Evolutionary conservation across 1,140 invertebrate genomes (phyloP).

Genomic region (Hylaeus volcanicus): DNA sequence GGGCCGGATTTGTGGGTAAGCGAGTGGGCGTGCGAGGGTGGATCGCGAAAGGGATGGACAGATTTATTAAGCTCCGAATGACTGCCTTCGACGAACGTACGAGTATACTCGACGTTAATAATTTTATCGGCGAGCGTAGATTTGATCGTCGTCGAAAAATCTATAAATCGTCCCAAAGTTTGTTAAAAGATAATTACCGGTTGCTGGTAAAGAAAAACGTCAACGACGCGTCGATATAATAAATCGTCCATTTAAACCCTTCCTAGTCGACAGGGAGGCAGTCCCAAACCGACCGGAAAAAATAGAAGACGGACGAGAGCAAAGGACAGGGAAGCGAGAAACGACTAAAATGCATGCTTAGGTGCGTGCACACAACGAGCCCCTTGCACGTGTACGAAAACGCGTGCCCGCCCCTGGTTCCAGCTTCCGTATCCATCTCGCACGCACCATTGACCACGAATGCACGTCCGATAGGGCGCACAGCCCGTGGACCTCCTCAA

Average conservation of each 20-base stretch:
- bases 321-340: neutral
- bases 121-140: too few relatives aligned
- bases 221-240: neutral
- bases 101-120: neutral
- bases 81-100: neutral
- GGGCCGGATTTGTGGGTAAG: slow-evolving; percentile 46
- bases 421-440: slow-evolving; percentile 77
- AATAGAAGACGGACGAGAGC: slow-evolving; percentile 1
- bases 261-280: neutral
- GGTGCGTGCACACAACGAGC: slow-evolving; percentile 9
- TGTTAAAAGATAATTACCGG: too few relatives aligned
- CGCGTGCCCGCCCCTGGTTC: slow-evolving; percentile 35
- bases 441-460: slow-evolving; percentile 80
- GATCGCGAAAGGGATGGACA: slow-evolving; percentile 20
- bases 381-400: neutral
- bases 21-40: slow-evolving; percentile 35
- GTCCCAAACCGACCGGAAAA: slow-evolving; percentile 14
- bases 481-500: slow-evolving; percentile 65
- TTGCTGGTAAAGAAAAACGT: too few relatives aligned
- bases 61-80: neutral
- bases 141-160: too few relatives aligned
- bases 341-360: slow-evolving; percentile 26
- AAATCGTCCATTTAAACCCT: neutral
- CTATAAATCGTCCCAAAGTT: too few relatives aligned
- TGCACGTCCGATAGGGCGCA: slow-evolving; percentile 71